Evolutionary conservation across 2,888 invertebrate genomes (phyloP).

Genomic region (Drosophila melanosoma): DNA sequence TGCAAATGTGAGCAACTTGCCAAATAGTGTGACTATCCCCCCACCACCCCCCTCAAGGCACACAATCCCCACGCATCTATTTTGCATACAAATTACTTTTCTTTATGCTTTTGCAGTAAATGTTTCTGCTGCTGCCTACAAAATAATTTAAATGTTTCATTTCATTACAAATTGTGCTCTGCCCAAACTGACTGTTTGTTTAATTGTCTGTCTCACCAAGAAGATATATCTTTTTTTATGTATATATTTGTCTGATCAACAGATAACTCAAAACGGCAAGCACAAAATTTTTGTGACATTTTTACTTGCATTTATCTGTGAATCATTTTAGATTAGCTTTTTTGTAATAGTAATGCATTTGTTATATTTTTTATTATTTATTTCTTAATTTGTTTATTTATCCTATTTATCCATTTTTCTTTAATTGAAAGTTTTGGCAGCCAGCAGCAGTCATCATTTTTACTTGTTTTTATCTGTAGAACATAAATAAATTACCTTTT

Average conservation of each 20-base stretch:
- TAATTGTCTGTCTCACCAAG: constrained; percentile 44
- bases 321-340: background rate
- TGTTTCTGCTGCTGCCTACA: constrained; percentile 46
- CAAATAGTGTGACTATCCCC: constrained; percentile 44
- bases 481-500: background rate
- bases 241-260: constrained; percentile 17
- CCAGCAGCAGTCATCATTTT: constrained; percentile 33
- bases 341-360: background rate
- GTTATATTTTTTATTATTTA: rapidly evolving
- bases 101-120: constrained; percentile 66
- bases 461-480: background rate
- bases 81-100: constrained; percentile 81
- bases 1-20: constrained; percentile 72
- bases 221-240: constrained; percentile 8
- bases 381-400: too few species aligned
- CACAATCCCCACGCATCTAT: constrained; percentile 48
- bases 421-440: constrained; percentile 45
- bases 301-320: constrained; percentile 1
- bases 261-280: constrained; percentile 2
- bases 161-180: constrained; percentile 67
- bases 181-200: constrained; percentile 33
- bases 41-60: background rate
- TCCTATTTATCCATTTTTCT: too few species aligned
- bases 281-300: constrained; percentile 6
- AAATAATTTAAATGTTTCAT: constrained; percentile 81